Evolutionary conservation across 1,140 invertebrate species (phyloP).

Genomic region (Tetranychus cinnabarinus): DNA sequence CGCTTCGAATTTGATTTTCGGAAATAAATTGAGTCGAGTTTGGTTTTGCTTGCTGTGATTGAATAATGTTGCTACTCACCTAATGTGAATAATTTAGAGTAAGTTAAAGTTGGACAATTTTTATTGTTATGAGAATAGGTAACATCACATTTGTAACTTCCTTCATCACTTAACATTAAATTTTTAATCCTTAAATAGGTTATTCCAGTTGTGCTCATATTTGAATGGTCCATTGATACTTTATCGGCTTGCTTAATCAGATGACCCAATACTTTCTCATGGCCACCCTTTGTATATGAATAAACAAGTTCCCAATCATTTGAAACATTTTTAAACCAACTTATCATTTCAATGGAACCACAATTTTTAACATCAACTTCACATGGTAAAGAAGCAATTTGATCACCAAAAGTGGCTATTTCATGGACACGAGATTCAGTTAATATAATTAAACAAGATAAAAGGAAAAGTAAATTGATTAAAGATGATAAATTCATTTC

Average conservation of each 20-base stretch:
- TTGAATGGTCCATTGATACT: background rate
- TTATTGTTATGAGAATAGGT: constrained; percentile 40
- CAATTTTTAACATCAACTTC: constrained; percentile 12
- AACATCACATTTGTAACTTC: constrained; percentile 57
- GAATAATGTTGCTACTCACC: background rate
- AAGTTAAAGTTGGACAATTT: constrained; percentile 12
- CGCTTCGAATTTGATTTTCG: too few species aligned
- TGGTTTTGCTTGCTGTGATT: too few species aligned
- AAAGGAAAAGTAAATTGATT: too few species aligned
- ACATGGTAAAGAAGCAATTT: constrained; percentile 13
- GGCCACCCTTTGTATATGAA: constrained; percentile 8
- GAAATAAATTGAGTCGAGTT: too few species aligned
- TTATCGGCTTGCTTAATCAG: constrained; percentile 5
- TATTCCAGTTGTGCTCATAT: constrained; percentile 1
- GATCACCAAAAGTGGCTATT: constrained; percentile 13
- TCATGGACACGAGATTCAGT: constrained; percentile 4
- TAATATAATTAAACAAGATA: too few species aligned
- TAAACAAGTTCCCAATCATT: constrained; percentile 15
- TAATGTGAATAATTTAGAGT: constrained; percentile 7
- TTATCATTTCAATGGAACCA: constrained; percentile 16
- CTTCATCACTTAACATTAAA: constrained; percentile 45
- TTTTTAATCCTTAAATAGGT: constrained; percentile 16
- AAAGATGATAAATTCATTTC: too few species aligned
- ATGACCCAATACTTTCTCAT: constrained; percentile 11
- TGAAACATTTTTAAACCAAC: constrained; percentile 14